Conservation (phyloP, 1,140 invertebrate species). For the Tetramorium alpestre region DNA sequence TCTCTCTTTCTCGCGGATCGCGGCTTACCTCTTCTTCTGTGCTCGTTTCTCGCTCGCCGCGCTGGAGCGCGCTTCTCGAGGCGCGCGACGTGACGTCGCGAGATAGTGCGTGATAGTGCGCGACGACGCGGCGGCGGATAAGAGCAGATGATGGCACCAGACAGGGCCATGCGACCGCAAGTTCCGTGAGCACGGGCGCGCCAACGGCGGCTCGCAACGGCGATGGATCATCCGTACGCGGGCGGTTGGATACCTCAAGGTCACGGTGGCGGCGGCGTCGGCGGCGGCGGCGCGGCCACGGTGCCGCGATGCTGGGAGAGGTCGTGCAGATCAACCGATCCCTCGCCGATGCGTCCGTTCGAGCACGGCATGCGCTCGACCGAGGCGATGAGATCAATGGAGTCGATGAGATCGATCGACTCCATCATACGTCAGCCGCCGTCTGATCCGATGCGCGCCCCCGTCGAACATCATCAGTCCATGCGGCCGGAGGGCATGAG, state of each 20-base stretch:
- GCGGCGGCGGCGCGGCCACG: slow-evolving; percentile 48
- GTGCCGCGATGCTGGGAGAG: slow-evolving; percentile 83
- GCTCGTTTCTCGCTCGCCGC: background rate
- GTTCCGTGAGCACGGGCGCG: slow-evolving; percentile 29
- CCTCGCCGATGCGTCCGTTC: slow-evolving; percentile 83
- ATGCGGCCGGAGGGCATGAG: slow-evolving; percentile 79
- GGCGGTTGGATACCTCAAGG: slow-evolving; percentile 80
- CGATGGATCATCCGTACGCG: slow-evolving; percentile 83
- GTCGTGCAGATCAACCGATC: slow-evolving; percentile 83
- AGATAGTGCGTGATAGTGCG: slow-evolving; percentile 56
- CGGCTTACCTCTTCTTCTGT: background rate
- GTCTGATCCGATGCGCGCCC: slow-evolving; percentile 64
- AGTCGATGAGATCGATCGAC: slow-evolving; percentile 83
- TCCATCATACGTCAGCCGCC: slow-evolving; percentile 77
- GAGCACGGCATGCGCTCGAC: slow-evolving; percentile 82
- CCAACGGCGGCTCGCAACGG: slow-evolving; percentile 46
- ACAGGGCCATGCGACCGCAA: slow-evolving; percentile 76
- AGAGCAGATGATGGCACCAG: slow-evolving; percentile 76
- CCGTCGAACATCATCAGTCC: slow-evolving; percentile 75
- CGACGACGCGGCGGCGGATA: slow-evolving; percentile 32
- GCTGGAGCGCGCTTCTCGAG: slow-evolving; percentile 11
- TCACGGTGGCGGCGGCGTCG: slow-evolving; percentile 69
- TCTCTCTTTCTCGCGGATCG: background rate
- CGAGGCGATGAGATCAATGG: slow-evolving; percentile 83
- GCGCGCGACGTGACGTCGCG: slow-evolving; percentile 38